These are phyloP conservation scores for Isurus oxyrinchus DNA, from an alignment of 2,113 vertebrate genomes.

Conservation along the genomic window DNA sequence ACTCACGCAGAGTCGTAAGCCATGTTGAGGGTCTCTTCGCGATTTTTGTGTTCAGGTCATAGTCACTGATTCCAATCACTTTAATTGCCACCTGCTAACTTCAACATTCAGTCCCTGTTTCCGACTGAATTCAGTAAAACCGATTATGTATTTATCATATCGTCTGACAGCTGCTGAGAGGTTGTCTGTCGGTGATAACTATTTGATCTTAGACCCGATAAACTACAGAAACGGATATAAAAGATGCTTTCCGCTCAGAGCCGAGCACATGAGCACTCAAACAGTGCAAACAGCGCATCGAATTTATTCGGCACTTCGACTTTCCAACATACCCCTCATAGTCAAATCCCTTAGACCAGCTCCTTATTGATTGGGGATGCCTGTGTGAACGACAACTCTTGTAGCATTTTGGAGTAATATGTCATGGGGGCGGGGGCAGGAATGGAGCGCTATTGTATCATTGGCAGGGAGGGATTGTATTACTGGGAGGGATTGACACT, in stretches of 20 bases:
- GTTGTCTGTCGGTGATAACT: neutral
- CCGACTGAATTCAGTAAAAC: neutral
- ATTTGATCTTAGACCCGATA: neutral
- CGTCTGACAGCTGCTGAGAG: neutral
- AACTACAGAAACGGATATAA: neutral
- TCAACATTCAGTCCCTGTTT: neutral
- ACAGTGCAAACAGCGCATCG: neutral
- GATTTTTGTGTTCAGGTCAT: neutral
- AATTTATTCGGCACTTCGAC: neutral
- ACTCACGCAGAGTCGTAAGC: too few species aligned
- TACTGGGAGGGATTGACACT: too few species aligned
- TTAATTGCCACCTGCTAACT: neutral
- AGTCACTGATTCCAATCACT: neutral
- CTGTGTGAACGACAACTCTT: neutral
- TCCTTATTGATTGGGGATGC: neutral
- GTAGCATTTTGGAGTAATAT: neutral
- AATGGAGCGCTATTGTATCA: too few species aligned
- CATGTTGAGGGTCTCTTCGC: neutral
- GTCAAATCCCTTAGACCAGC: neutral
- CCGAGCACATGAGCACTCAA: neutral
- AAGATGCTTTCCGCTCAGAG: neutral
- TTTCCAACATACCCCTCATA: neutral
- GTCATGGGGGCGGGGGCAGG: too few species aligned
- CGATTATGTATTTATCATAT: neutral
- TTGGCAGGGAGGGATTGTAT: too few species aligned